Evolutionary conservation across 2,888 invertebrate genomes (phyloP).

Genomic region (Apantesis nais): DNA sequence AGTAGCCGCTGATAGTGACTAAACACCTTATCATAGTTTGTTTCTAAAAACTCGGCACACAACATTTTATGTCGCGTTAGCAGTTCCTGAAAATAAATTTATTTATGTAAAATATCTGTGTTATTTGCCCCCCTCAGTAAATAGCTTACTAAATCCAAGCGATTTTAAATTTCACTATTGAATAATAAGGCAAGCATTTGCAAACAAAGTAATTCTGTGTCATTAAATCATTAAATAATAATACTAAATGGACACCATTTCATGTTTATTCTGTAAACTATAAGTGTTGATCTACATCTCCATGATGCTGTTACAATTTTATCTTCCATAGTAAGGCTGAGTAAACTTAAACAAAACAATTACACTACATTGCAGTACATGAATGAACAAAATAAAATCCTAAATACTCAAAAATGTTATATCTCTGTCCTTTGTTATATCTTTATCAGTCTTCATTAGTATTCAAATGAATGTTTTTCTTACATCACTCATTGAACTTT

Average conservation of each 20-base stretch:
- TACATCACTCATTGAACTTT: neutral
- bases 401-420: neutral
- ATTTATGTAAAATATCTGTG: neutral
- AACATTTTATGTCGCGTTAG: conserved; percentile 97
- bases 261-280: neutral
- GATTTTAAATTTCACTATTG: neutral
- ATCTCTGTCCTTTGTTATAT: neutral
- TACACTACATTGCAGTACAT: neutral
- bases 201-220: neutral
- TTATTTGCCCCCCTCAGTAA: neutral
- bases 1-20: conserved; percentile 98
- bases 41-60: conserved; percentile 99
- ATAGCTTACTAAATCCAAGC: neutral
- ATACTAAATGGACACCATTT: neutral
- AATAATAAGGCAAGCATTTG: neutral
- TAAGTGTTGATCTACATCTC: too few relatives aligned
- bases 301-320: neutral
- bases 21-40: conserved; percentile 99
- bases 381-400: too few relatives aligned
- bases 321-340: neutral
- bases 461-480: neutral
- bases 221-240: neutral
- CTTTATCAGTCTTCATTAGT: neutral
- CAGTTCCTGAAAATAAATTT: conserved; percentile 89
- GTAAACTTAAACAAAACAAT: neutral